These are phyloP conservation scores for Hanleya hanleyi DNA, from an alignment of 2,888 invertebrate species.

Conservation along the genomic window DNA sequence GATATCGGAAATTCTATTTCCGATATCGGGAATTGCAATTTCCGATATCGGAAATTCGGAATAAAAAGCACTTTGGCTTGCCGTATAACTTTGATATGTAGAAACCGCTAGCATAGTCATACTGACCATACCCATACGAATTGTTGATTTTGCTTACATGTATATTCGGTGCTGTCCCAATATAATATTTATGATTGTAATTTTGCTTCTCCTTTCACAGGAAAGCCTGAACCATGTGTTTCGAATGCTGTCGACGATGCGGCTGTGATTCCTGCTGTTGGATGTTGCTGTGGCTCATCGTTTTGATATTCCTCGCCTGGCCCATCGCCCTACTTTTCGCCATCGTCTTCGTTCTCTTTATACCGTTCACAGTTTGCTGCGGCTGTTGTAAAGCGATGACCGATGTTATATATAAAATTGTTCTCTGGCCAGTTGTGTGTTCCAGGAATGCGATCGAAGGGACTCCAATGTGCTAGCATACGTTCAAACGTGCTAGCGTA, in stretches of 20 bases:
- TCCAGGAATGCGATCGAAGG: not conserved
- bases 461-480: not conserved
- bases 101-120: too few relatives aligned
- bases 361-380: not conserved
- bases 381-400: not conserved
- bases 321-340: not conserved
- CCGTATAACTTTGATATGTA: too few relatives aligned
- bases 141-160: too few relatives aligned
- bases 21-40: too few relatives aligned
- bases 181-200: too few relatives aligned
- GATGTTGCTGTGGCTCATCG: slow-evolving; percentile 5
- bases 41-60: too few relatives aligned
- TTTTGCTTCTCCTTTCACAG: too few relatives aligned
- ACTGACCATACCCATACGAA: too few relatives aligned
- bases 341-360: not conserved
- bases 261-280: not conserved
- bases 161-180: too few relatives aligned
- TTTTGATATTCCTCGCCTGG: not conserved
- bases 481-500: too few relatives aligned
- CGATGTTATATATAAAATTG: slow-evolving; percentile 1
- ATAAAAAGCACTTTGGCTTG: too few relatives aligned
- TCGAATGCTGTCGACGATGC: not conserved
- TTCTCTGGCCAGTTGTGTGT: not conserved
- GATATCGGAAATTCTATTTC: too few relatives aligned
- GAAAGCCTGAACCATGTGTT: not conserved